Base-by-base conservation (phyloP, 2,888 invertebrate genomes). In the Parthenolecanium corni region DNA sequence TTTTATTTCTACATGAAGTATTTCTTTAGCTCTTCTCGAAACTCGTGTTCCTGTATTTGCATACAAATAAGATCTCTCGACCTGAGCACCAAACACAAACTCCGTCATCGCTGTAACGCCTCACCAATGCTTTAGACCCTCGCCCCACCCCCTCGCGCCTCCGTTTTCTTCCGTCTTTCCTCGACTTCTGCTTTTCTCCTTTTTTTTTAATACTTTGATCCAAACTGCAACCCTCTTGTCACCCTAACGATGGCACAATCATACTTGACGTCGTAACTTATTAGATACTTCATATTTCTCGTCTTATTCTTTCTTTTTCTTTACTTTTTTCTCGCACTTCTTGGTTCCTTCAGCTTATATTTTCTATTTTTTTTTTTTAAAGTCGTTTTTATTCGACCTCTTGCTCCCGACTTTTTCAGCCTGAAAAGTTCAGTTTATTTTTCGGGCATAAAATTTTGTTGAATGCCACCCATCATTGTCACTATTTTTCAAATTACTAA, bases 41-140 rank as follows among this genome's bases (percentile, higher is more conserved):
- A 61, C 58, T 61, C 58, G 58, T 61, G 58, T 61, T 61, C 58
- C 58, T 61, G 58, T 61, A 61, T 61, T 61, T 61, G 58, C 58
- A 61, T 61, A 61, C 58, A 61, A 61, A 61, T 61, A 61, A 61
- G 58, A 61, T 61, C 58, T 51, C 58, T 38, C 58, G 58, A 47
- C 58, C 58, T 61, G 58, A 49, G 58, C 25, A 61, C 47, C 58
- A 61, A 31, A 38, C 58, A 38, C 58, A 47, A 38, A 61, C 58
- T 61, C 51, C 47, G 58, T 61, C 58, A 61, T 61, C 51, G 51
- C 58, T 61, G 58, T 61, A 61, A 61, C 51, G 58, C 58, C 38
- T 61, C 58, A 61, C 36, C 58, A 36, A 61, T 51, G 40, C 58
- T 51, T 23, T 31, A 31, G 31, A 4, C 9, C 31, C 9, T 31